Base-by-base conservation (phyloP, 2,888 invertebrate species). In the Hirtodrosophila confusa region DNA sequence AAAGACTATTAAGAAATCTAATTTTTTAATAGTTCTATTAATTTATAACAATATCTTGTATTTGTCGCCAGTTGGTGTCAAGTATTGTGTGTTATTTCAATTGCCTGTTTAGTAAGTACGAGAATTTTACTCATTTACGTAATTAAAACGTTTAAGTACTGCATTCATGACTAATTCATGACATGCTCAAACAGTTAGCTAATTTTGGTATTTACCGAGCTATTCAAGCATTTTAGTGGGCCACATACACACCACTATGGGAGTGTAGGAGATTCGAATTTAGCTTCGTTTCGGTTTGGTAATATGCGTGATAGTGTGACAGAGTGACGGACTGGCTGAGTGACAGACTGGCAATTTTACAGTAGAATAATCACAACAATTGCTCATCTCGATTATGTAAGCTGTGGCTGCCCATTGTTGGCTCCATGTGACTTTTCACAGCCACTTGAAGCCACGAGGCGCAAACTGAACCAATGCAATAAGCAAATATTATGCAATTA, bases 351-450 rank as follows among this genome's bases (percentile, higher is more conserved):
- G 47, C 43, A 33, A 35, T 39, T 12, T 55, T 51, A 54, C 43
- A 50, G 40, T 53, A 66, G 64, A 64, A 58, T 55, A 63, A 57
- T 73, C 78, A 70, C 66, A 78, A 70, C 70, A 66, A 78, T 80
- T 78, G 85, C 82, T 70, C 85, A 80, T 84, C 67, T 48, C 65
- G 49, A 63, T 84, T 82, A 74, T 80, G 80, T 64, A 80, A 80
- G 60, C 36, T 31, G 8, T 43, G 54, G 50, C 5, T 39, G 36
- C 10, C 73, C 68, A 72, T 72, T 72, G 72, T 48, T 56, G 68
- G 33, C 56, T 66, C 65, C 76, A 73, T 80, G 85, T 74, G 80
- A 84, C 74, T 84, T 84, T 80, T 78, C 80, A 80, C 80, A 80
- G 80, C 63, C 80, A 61, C 45, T 68, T 61, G 55, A 47, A 71